Evolutionary conservation across 2,888 invertebrate species (phyloP).

Genomic region (Brachylomia viminalis): DNA sequence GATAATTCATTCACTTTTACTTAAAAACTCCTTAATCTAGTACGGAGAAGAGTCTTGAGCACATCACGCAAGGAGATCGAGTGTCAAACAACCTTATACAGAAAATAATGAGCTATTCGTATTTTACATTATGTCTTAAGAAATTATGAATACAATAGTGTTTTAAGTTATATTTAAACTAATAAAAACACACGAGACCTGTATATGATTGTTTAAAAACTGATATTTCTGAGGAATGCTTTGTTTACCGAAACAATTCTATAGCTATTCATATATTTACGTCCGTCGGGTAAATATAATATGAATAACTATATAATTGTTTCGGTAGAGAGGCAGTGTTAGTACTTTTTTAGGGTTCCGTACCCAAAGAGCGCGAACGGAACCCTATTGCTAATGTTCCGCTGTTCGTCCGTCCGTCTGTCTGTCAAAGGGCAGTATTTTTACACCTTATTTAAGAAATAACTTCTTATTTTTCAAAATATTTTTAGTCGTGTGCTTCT

Average conservation of each 20-base stretch:
- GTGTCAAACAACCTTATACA: background rate
- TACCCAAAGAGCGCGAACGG: no score
- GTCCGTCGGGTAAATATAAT: no score
- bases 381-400: no score
- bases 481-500: slow-evolving; percentile 26
- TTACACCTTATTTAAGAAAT: background rate
- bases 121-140: background rate
- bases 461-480: no score
- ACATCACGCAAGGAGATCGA: background rate
- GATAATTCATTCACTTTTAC: background rate
- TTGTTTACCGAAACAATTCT: background rate
- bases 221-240: background rate
- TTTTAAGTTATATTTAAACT: background rate
- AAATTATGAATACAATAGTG: slow-evolving; percentile 1
- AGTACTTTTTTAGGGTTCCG: background rate
- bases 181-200: background rate
- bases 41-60: background rate
- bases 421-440: no score
- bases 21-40: no score
- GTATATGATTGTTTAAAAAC: background rate
- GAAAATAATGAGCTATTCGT: background rate
- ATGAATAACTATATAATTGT: no score
- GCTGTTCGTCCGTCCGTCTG: no score
- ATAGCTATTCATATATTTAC: background rate
- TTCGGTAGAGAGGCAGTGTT: no score